Evolutionary conservation across 2,797 vertebrate genomes (phyloP).

Genomic region (Typhlichthys eigenmanni): DNA sequence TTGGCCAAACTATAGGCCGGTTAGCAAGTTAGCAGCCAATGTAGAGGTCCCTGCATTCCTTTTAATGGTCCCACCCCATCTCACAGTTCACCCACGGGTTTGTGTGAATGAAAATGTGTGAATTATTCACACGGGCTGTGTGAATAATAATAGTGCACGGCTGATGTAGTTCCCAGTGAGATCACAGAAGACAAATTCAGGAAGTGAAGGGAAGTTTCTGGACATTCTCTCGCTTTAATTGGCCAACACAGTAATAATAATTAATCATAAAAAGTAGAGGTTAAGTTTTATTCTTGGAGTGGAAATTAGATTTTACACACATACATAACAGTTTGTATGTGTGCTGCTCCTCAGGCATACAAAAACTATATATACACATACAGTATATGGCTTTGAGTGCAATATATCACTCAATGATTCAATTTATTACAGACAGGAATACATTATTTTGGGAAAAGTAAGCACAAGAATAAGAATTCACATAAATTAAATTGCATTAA

Average conservation of each 20-base stretch:
- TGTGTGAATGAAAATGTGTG: no score
- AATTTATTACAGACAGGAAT: no score
- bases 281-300: no score
- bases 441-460: no score
- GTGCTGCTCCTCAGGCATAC: no score
- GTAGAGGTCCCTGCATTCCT: not conserved
- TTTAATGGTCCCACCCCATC: not conserved
- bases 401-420: no score
- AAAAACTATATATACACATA: no score
- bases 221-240: not conserved
- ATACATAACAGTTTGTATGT: no score
- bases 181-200: not conserved
- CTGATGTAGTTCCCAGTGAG: not conserved
- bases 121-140: not conserved
- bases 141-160: not conserved
- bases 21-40: not conserved
- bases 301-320: no score
- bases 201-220: not conserved
- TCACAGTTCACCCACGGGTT: not conserved
- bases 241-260: not conserved
- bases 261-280: not conserved
- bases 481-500: constrained; percentile 18
- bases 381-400: no score
- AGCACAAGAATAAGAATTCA: not conserved
- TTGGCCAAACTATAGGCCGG: not conserved